Evolutionary conservation across 92 coral and sea anemone species (phyloP).

Genomic region (Epizoanthus scotinus): DNA sequence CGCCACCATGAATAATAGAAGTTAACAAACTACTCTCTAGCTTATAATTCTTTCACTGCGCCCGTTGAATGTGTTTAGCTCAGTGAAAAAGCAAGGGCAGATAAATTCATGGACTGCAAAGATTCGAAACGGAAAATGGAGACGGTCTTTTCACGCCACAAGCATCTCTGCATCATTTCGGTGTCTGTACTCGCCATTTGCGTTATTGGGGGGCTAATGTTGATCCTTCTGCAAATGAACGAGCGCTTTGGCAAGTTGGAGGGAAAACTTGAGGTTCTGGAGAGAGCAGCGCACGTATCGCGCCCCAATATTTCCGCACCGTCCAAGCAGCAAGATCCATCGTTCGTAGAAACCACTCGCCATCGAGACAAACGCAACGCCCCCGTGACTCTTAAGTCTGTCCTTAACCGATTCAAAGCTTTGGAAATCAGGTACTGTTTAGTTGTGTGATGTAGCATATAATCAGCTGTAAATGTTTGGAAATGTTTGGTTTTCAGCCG

Average conservation of each 20-base stretch:
- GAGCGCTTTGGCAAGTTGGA: conserved; percentile 9
- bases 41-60: too few relatives aligned
- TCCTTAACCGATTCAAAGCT: not conserved
- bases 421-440: conserved; percentile 8
- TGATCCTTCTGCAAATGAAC: conserved; percentile 16
- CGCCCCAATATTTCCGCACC: not conserved
- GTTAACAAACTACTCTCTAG: too few relatives aligned
- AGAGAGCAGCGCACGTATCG: not conserved
- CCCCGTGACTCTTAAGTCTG: not conserved
- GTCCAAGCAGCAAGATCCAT: too few relatives aligned
- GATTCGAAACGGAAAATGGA: not conserved
- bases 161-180: not conserved
- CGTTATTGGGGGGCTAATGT: not conserved
- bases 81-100: too few relatives aligned
- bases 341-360: too few relatives aligned
- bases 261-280: not conserved
- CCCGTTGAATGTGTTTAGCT: too few relatives aligned
- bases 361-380: conserved; percentile 15
- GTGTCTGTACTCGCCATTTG: conserved; percentile 2
- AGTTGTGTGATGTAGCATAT: too few relatives aligned
- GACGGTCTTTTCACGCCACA: not conserved
- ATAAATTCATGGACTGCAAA: too few relatives aligned
- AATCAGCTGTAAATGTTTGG: too few relatives aligned
- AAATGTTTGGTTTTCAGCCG: too few relatives aligned
- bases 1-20: too few relatives aligned